phyloP scores from a whole-genome alignment of 2,888 invertebrate species.

The Ochropleura plecta region DNA sequence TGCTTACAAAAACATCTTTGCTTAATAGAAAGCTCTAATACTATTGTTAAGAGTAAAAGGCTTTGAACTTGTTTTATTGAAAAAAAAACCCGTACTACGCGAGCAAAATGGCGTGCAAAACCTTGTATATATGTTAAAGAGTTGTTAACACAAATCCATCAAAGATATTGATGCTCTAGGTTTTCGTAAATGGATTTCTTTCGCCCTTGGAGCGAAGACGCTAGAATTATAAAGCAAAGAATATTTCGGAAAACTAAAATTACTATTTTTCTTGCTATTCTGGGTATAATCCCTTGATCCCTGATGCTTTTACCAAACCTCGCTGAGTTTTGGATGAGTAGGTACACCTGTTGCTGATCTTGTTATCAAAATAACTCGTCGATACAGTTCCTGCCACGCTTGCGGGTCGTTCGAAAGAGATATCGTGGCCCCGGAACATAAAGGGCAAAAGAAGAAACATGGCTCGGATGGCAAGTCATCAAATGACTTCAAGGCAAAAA shows the following conservation, averaged over 20 bases:
- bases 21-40: too few species aligned
- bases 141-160: constrained; percentile 37
- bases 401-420: too few species aligned
- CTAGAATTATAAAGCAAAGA: constrained; percentile 16
- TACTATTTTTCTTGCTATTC: constrained; percentile 27
- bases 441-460: too few species aligned
- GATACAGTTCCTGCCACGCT: too few species aligned
- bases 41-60: background rate
- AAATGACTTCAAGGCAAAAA: too few species aligned
- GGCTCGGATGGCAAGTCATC: too few species aligned
- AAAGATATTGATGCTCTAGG: constrained; percentile 28
- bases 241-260: constrained; percentile 35
- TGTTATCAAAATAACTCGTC: background rate
- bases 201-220: background rate
- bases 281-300: constrained; percentile 32
- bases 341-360: constrained; percentile 3
- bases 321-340: constrained; percentile 2
- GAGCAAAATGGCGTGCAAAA: background rate
- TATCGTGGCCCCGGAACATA: too few species aligned
- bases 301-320: constrained; percentile 18
- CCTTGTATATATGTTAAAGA: constrained; percentile 4
- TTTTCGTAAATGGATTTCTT: constrained; percentile 43
- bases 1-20: too few species aligned
- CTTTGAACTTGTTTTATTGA: background rate
- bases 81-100: background rate